Percentiles rank a stretch among this genome's conserved stretches.
Evolutionary conservation across 2,888 invertebrate species (phyloP).

Genomic region (Andrena marginata): DNA sequence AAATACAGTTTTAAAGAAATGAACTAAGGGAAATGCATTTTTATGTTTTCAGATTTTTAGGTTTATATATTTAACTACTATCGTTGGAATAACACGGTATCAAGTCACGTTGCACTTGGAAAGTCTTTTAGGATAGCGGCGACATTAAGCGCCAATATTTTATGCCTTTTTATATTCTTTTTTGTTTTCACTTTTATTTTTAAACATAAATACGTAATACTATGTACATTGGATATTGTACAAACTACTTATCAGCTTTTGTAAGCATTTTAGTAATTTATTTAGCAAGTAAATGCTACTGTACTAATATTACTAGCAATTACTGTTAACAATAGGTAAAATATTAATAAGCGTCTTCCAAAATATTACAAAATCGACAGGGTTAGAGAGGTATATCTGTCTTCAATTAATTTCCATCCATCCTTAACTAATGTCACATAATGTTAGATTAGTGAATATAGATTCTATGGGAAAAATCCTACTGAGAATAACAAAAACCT

Average conservation of each 20-base stretch:
- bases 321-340: constrained; percentile 19
- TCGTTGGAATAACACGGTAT: constrained; percentile 38
- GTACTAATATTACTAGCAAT: constrained; percentile 15
- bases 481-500: background rate
- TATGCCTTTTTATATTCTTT: background rate
- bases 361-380: constrained; percentile 40
- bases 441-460: constrained; percentile 6
- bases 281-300: constrained; percentile 29
- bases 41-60: background rate
- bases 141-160: constrained; percentile 20
- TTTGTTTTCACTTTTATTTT: background rate
- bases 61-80: constrained; percentile 27
- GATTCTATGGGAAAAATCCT: background rate
- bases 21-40: constrained; percentile 36
- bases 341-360: constrained; percentile 40
- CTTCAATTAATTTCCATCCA: constrained; percentile 3
- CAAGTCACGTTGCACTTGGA: constrained; percentile 4
- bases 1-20: background rate
- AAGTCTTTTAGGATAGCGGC: constrained; percentile 2
- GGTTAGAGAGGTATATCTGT: constrained; percentile 1
- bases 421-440: constrained; percentile 10
- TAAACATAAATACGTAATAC: constrained; percentile 7
- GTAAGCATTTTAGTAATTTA: constrained; percentile 20
- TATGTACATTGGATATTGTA: constrained; percentile 16
- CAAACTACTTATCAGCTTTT: constrained; percentile 13